Base-by-base conservation (phyloP, 2,888 invertebrate species). In the Rhimphoctona megacephalus region DNA sequence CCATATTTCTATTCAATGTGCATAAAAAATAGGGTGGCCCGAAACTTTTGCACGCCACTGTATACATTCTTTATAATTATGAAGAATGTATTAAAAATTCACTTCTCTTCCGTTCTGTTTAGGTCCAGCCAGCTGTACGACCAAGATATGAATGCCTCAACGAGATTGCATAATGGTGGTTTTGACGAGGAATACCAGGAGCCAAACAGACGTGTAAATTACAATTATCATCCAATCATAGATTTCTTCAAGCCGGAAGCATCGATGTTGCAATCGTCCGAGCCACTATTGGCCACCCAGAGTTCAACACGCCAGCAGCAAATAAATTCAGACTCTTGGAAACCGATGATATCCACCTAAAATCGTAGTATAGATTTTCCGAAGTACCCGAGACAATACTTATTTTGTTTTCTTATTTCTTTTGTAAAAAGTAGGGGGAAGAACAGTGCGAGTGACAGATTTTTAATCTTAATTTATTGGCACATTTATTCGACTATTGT, bases 201-300 rank as follows among this genome's bases (percentile, higher is more conserved):
- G 67, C 89, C 89, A 9, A 91, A 92, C 25, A 95, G 96, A 91
- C 95, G 96, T 91, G 95, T 97, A 64, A 97, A 97, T 94, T 97
- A 97, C 92, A 97, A 96, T 92, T 97, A 97, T 91, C 97, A 97
- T 94, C 97, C 97, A 1, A 97, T 97, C 72, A 97, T 97, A 89
- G 97, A 97, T 91, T 97, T 97, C 92, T 97, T 97, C 92, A 96
- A 96, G 88, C 93, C 94, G 30, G 94, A 94, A 86, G 93, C 94
- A 19, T 92, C 93, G 72, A 93, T 93, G 94, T 87, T 94, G 19
- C 92, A 94, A 81, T 91, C 93, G 61, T 76, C 91, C 4, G 89
- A 91, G 4, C 81, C 91, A 33, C 70, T 67, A 19, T 46, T 81
- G 52, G 76, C 83, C 43, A 84, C 85, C 11, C 88, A 87, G 36